Conservation (phyloP, 2,888 invertebrate genomes). For the Glaucopsyche alexis region DNA sequence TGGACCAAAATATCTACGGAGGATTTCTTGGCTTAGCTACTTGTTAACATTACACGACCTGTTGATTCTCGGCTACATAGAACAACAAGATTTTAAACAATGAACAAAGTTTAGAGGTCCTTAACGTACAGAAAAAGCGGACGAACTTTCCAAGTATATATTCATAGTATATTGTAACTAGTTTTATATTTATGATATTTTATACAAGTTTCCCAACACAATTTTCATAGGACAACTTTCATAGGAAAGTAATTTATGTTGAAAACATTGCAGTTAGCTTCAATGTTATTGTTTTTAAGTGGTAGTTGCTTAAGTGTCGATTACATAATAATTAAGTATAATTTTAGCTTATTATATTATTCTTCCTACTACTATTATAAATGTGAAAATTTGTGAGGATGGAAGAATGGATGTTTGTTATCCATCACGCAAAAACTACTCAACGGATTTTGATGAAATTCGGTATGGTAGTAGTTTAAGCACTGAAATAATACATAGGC, state of each 20-base stretch:
- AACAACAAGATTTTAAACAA: constrained; percentile 40
- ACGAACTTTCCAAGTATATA: constrained; percentile 28
- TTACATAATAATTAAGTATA: not conserved
- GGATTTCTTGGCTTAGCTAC: constrained; percentile 35
- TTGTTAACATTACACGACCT: constrained; percentile 36
- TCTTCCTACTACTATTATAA: too few species aligned
- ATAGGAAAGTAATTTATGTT: constrained; percentile 27
- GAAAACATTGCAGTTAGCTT: not conserved
- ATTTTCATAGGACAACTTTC: constrained; percentile 11
- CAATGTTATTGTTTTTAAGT: not conserved
- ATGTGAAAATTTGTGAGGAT: too few species aligned
- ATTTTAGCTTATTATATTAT: too few species aligned
- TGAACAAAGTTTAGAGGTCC: constrained; percentile 38
- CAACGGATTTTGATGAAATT: too few species aligned
- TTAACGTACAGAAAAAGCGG: constrained; percentile 30
- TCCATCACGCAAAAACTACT: too few species aligned
- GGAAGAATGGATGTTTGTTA: too few species aligned
- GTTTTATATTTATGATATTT: constrained; percentile 27
- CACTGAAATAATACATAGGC: too few species aligned
- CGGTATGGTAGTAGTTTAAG: too few species aligned
- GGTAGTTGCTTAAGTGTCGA: not conserved
- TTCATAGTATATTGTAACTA: constrained; percentile 23
- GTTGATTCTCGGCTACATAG: constrained; percentile 38
- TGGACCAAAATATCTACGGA: constrained; percentile 32
- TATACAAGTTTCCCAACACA: not conserved